Evolutionary conservation across 2,888 invertebrate genomes (phyloP).

Genomic region (Drosophila stalkeri): DNA sequence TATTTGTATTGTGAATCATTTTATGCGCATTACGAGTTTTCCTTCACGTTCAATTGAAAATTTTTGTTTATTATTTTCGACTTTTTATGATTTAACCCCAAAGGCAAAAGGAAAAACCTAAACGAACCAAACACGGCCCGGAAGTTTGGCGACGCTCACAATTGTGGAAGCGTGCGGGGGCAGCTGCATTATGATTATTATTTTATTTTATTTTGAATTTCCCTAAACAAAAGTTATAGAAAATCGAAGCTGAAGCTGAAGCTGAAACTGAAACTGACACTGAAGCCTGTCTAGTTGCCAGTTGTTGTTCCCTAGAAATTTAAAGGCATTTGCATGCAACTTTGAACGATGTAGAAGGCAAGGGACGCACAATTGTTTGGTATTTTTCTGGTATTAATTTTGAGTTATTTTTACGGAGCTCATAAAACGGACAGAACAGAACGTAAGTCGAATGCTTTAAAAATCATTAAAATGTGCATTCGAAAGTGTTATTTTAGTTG

Average conservation of each 20-base stretch:
- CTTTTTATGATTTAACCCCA: slow-evolving; percentile 81
- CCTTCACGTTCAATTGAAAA: slow-evolving; percentile 80
- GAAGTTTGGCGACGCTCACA: slow-evolving; percentile 69
- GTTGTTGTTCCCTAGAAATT: slow-evolving; percentile 57
- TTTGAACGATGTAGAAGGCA: not conserved
- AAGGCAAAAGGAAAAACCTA: slow-evolving; percentile 27
- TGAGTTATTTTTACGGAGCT: slow-evolving; percentile 56
- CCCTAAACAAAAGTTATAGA: slow-evolving; percentile 36
- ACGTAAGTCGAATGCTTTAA: slow-evolving; percentile 53
- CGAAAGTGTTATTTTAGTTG: slow-evolving; percentile 72
- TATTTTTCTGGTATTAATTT: slow-evolving; percentile 35
- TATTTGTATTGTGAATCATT: slow-evolving; percentile 60
- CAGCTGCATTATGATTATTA: slow-evolving; percentile 33
- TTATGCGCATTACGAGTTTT: slow-evolving; percentile 73
- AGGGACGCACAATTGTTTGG: slow-evolving; percentile 29
- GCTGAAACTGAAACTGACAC: slow-evolving; percentile 3
- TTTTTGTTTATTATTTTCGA: slow-evolving; percentile 79
- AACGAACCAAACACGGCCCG: slow-evolving; percentile 53
- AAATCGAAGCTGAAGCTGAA: slow-evolving; percentile 21
- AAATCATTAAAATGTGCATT: slow-evolving; percentile 58
- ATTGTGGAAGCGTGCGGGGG: not conserved
- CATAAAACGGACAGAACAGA: slow-evolving; percentile 53
- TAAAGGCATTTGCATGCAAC: slow-evolving; percentile 39
- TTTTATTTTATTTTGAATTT: slow-evolving; percentile 47
- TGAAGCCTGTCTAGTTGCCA: slow-evolving; percentile 34